Evolutionary conservation across 2,888 invertebrate species (phyloP).

Genomic region (Dynastes hyllus): DNA sequence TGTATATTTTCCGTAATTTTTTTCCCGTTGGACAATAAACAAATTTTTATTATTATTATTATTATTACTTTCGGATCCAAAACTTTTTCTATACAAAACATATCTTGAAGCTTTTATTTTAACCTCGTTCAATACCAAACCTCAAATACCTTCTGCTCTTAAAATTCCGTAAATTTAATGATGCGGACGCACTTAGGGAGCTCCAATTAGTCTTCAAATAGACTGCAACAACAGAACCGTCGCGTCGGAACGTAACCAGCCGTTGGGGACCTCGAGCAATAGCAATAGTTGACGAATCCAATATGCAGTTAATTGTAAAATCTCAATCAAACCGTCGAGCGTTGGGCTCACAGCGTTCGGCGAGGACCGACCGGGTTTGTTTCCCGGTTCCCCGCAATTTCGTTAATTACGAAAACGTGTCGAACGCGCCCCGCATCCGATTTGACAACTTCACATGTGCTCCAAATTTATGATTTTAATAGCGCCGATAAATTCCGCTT

Average conservation of each 20-base stretch:
- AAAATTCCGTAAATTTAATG: too few species aligned
- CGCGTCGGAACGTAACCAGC: not conserved
- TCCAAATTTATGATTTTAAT: constrained; percentile 71
- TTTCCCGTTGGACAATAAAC: too few species aligned
- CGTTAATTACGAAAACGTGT: constrained; percentile 71
- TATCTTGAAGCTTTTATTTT: too few species aligned
- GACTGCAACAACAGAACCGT: not conserved
- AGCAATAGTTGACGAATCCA: constrained; percentile 48
- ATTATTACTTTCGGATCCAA: too few species aligned
- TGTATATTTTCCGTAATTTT: too few species aligned
- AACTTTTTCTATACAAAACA: too few species aligned
- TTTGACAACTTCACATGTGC: constrained; percentile 70
- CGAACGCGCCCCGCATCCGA: constrained; percentile 67
- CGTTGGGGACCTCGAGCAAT: not conserved
- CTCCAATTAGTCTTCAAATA: too few species aligned
- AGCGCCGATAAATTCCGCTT: constrained; percentile 69
- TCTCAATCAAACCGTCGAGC: constrained; percentile 38
- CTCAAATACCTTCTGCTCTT: too few species aligned
- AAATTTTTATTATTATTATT: too few species aligned
- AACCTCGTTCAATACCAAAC: too few species aligned
- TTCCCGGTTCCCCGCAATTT: constrained; percentile 69
- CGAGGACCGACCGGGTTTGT: too few species aligned
- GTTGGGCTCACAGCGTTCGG: not conserved
- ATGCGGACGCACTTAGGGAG: too few species aligned
- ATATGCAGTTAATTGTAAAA: constrained; percentile 57